Evolutionary conservation across 2,888 invertebrate species (phyloP).

Genomic region (Tetramorium bicarinatum): DNA sequence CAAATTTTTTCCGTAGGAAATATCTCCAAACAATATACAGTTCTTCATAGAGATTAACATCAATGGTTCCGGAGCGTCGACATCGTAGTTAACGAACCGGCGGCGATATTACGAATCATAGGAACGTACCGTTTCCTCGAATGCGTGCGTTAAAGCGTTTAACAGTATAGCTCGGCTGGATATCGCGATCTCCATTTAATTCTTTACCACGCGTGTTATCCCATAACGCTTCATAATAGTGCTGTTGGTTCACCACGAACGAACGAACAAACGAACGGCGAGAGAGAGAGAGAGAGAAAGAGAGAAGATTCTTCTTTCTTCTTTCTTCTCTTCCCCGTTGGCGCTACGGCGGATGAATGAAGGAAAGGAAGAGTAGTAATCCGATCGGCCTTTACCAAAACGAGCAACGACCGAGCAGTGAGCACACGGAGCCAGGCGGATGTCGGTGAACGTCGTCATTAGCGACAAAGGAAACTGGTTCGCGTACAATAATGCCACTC

Average conservation of each 20-base stretch:
- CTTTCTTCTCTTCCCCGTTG: constrained; percentile 40
- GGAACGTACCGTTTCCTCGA: constrained; percentile 6
- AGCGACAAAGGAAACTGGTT: constrained; percentile 56
- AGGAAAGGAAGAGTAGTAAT: constrained; percentile 60
- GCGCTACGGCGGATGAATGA: constrained; percentile 48
- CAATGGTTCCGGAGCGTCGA: background rate
- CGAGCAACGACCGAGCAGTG: constrained; percentile 39
- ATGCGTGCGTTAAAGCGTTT: constrained; percentile 31
- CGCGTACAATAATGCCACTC: constrained; percentile 47
- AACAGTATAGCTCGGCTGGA: constrained; percentile 36
- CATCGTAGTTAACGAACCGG: constrained; percentile 6
- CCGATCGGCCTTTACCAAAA: constrained; percentile 52
- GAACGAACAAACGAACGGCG: constrained; percentile 7
- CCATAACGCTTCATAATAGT: constrained; percentile 41
- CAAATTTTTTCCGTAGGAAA: background rate
- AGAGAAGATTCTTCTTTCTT: background rate
- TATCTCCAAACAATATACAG: background rate
- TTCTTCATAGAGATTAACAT: background rate
- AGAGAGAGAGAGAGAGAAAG: constrained; percentile 1
- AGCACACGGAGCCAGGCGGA: constrained; percentile 18
- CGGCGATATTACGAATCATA: constrained; percentile 17
- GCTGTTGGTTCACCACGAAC: constrained; percentile 38
- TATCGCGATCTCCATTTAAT: constrained; percentile 44
- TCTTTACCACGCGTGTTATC: constrained; percentile 41
- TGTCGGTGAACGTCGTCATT: constrained; percentile 42